Base-by-base conservation (phyloP, 2,888 invertebrate genomes). In the Lasioglossum malachurum region DNA sequence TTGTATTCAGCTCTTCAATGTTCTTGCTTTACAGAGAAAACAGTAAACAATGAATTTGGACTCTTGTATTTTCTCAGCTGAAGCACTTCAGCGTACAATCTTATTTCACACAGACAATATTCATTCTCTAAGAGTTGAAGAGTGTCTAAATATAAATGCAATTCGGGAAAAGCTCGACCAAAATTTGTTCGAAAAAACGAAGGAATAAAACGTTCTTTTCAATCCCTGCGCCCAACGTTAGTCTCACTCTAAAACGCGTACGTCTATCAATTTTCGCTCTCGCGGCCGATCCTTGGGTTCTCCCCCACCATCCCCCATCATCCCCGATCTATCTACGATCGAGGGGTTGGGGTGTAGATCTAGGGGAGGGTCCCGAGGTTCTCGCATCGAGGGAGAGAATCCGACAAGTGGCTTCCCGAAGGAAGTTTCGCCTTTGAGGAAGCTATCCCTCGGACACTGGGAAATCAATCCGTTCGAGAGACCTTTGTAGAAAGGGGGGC, bases 331-430 rank as follows among this genome's bases (percentile, higher is more conserved):
- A 53, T 53, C 8, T 53, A n/a, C 23, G 53, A 53, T 53, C 53
- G 53, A 53, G 53, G 23, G 23, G 23, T 53, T 53, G 53, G 53
- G 53, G 23, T 23, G 10, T n/a, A 53, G 23, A 23, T 53, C 53
- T 53, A 60, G 76, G 19, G 49, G 78, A 74, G 71, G 57, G 27
- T 53, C 4, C 69, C 19, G 67, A 83, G 67, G 27, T 78, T 76
- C 64, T 60, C 35, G 31, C 69, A 38, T 76, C 72, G 87, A 78
- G 78, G 73, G 83, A 85, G 82, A 81, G 88, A 90, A 90, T 90
- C 88, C 87, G 84, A 90, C 85, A 90, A 90, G 90, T 87, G 90
- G 90, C 88, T 90, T 88, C 3, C 82, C 85, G 80, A 57, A 77
- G 76, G 78, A 88, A 87, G 76, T 80, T 83, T 82, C 38, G 19